Conservation (phyloP, 2,797 vertebrate species). For the Tragelaphus eurycerus region DNA sequence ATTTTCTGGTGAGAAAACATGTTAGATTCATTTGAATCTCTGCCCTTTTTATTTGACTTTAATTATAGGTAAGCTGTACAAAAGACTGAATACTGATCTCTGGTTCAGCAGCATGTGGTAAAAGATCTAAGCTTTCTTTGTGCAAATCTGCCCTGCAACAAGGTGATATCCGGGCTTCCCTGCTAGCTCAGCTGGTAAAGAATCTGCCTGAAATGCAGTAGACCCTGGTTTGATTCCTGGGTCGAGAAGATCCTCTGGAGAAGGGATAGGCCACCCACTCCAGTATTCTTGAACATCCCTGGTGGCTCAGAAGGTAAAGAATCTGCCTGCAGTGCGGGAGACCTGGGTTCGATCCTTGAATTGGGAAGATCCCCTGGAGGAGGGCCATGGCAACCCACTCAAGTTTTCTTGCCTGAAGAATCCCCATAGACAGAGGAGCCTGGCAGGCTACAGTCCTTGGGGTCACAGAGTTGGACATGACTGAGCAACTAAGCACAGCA, state of each 20-base stretch:
- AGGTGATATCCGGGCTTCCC: not conserved
- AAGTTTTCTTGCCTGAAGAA: not conserved
- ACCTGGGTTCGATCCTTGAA: not conserved
- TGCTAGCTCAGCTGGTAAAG: not conserved
- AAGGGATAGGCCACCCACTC: not conserved
- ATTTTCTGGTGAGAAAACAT: conserved; percentile 3
- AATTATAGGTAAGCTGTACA: conserved; percentile 28
- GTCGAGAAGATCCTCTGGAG: not conserved
- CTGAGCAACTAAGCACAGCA: not conserved
- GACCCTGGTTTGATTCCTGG: not conserved
- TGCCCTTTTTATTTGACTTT: conserved; percentile 61
- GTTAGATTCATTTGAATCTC: conserved; percentile 24
- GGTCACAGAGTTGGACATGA: not conserved
- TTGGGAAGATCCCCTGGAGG: not conserved
- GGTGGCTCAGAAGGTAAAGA: not conserved
- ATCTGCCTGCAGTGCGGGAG: not conserved
- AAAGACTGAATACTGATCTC: not conserved
- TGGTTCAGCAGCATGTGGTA: not conserved
- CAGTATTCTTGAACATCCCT: not conserved
- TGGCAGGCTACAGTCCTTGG: not conserved
- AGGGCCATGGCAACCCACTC: not conserved
- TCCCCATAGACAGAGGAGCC: not conserved
- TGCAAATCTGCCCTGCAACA: not conserved
- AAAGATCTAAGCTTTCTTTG: not conserved
- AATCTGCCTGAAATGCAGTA: not conserved